Evolutionary conservation across 2,888 invertebrate genomes (phyloP).

Genomic region (Mimas tiliae): DNA sequence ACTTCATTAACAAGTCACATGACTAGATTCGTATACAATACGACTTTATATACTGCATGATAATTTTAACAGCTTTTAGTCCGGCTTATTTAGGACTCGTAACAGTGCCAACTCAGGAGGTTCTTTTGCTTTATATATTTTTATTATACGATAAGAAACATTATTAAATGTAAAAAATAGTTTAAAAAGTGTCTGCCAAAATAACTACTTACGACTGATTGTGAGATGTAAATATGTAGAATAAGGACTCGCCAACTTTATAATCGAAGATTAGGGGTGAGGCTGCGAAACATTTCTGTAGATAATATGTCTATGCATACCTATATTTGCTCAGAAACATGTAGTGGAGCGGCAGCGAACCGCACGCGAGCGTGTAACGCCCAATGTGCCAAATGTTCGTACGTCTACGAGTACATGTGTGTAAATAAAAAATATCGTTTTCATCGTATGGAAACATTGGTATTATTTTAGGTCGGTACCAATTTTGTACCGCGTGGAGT

Average conservation of each 20-base stretch:
- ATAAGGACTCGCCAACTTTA: slow-evolving; percentile 76
- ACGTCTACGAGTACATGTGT: slow-evolving; percentile 56
- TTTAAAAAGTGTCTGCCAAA: slow-evolving; percentile 75
- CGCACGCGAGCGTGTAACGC: slow-evolving; percentile 73
- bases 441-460: slow-evolving; percentile 56
- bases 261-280: slow-evolving; percentile 68
- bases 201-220: slow-evolving; percentile 81
- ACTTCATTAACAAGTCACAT: slow-evolving; percentile 54
- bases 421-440: slow-evolving; percentile 62
- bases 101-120: slow-evolving; percentile 67
- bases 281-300: slow-evolving; percentile 71
- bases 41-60: slow-evolving; percentile 64
- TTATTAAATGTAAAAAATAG: slow-evolving; percentile 48
- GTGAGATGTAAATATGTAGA: slow-evolving; percentile 82
- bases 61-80: slow-evolving; percentile 74
- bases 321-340: slow-evolving; percentile 82
- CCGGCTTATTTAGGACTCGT: slow-evolving; percentile 74
- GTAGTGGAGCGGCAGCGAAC: slow-evolving; percentile 67
- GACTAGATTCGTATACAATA: slow-evolving; percentile 58
- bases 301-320: slow-evolving; percentile 77
- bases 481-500: slow-evolving; percentile 53
- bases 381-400: slow-evolving; percentile 80
- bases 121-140: slow-evolving; percentile 60
- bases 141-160: slow-evolving; percentile 47
- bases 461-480: slow-evolving; percentile 58